phyloP scores from a whole-genome alignment of 2,888 invertebrate genomes.

The Oligia fasciuncula region DNA sequence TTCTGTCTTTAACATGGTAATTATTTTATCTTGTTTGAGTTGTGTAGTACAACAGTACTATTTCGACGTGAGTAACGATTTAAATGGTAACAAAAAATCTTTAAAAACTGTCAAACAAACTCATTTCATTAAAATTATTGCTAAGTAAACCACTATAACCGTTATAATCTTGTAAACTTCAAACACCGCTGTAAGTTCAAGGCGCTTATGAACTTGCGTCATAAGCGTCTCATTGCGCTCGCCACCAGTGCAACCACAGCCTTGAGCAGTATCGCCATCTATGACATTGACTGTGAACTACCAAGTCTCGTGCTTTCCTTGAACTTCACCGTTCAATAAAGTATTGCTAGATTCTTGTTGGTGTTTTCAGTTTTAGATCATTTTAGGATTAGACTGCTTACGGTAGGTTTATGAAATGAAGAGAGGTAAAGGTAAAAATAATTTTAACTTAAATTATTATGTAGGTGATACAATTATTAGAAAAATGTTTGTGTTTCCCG shows the following conservation, averaged over 20 bases:
- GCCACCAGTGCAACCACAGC: conserved; percentile 13
- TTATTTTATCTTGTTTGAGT: neutral
- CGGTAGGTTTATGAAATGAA: neutral
- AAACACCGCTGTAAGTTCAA: conserved; percentile 3
- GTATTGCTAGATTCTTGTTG: neutral
- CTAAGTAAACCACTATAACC: neutral
- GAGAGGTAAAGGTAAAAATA: neutral
- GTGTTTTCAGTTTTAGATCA: neutral
- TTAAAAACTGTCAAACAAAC: neutral
- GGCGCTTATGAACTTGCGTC: neutral
- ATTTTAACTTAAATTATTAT: neutral
- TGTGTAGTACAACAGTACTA: neutral
- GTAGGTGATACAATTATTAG: neutral
- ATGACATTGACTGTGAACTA: conserved; percentile 51
- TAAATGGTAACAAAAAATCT: no score
- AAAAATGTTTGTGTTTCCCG: neutral
- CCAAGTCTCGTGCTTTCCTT: conserved; percentile 29
- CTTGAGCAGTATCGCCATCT: conserved; percentile 55
- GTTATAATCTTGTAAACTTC: neutral
- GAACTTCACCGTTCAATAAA: conserved; percentile 29
- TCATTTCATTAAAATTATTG: neutral
- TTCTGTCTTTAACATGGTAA: neutral
- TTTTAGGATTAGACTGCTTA: no score
- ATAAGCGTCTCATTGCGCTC: neutral
- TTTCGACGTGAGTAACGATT: no score